Evolutionary conservation across 92 coral and sea anemone genomes (phyloP).

Genomic region (Zoanthus gigantus): DNA sequence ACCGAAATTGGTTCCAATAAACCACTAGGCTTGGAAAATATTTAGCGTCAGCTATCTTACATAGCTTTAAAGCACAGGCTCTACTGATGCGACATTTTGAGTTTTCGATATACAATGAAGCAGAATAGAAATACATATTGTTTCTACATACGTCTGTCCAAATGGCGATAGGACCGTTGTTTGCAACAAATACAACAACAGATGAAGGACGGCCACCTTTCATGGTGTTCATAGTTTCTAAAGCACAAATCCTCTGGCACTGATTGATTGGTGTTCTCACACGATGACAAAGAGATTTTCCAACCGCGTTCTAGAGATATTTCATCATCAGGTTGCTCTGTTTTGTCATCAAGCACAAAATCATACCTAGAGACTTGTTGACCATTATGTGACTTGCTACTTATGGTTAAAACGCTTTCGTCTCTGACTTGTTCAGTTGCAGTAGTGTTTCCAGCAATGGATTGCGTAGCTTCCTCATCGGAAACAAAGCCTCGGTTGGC

Average conservation of each 20-base stretch:
- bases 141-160: conserved; percentile 5
- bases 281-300: neutral
- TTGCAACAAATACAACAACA: conserved; percentile 9
- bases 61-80: too few relatives aligned
- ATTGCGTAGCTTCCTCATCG: neutral
- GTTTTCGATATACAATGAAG: neutral
- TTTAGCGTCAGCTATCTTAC: too few relatives aligned
- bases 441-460: neutral
- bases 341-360: neutral
- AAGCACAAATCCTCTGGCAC: neutral
- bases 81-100: too few relatives aligned
- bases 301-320: neutral
- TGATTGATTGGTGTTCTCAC: neutral
- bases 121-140: too few relatives aligned
- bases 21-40: too few relatives aligned
- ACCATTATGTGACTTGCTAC: too few relatives aligned
- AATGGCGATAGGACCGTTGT: conserved; percentile 2
- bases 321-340: neutral
- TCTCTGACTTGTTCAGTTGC: neutral
- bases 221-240: neutral
- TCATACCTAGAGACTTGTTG: neutral
- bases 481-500: neutral
- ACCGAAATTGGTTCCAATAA: too few relatives aligned
- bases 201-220: neutral
- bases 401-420: too few relatives aligned